Base-by-base conservation (phyloP, 1,140 invertebrate genomes). In the Drosophila truncata region DNA sequence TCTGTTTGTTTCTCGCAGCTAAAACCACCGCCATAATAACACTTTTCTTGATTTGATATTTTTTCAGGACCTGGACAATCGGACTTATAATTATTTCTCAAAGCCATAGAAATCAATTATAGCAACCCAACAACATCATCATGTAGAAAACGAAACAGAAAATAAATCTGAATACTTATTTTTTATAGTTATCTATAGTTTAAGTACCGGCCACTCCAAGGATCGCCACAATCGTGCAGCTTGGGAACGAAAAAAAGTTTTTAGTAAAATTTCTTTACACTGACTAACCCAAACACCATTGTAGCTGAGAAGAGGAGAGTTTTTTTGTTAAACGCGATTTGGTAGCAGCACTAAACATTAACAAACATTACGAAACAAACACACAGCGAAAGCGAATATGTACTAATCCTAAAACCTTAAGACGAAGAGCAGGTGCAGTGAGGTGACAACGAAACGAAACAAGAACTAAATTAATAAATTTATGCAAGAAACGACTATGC, bases 61-160 rank as follows among this genome's bases (percentile, higher is more conserved):
- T 67, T 91, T 91, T 33, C 87, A 92, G 91, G 91, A 79, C 91
- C 91, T 87, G 91, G 91, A 82, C 91, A 92, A 85, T 92, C 91
- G 79, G 91, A 92, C 91, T 91, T 92, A 92, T 92, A 92, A 92
- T 91, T 92, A 92, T 92, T 92, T 92, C 91, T 80, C 71, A 85
- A 82, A 55, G 65, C 82, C 78, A 92, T 92, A 92, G 91, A 92
- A 92, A 92, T 92, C 75, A 84, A 92, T 92, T 92, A 91, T 92
- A 92, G 91, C 71, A 76, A 82, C 57, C 67, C 47, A 73, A 71
- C 59, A 58, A 55, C 66, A 88, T 54, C 55, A 65, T 27, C 62
- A 58, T 73, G 73, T 59, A 70, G 52, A 73, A 47, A 72, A 46
- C 27, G 42, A 71, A 59, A 58, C 61, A 42, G 62, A 65, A 65